Percentiles rank a stretch among this genome's conserved stretches.
phyloP scores from a whole-genome alignment of 2,888 invertebrate species.

The Diploptera punctata region DNA sequence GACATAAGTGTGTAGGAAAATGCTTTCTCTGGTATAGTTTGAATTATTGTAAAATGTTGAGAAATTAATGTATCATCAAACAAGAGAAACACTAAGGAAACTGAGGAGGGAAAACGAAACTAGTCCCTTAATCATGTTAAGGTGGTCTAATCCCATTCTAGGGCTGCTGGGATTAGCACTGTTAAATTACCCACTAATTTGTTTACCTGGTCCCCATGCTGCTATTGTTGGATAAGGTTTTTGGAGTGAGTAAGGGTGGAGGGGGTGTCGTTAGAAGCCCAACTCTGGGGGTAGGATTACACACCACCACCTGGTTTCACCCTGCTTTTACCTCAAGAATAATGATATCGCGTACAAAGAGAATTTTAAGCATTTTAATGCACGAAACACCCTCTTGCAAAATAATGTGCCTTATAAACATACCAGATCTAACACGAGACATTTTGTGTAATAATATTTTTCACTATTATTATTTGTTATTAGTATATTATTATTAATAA shows the following conservation, averaged over 20 bases:
- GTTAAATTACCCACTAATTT: slow-evolving; percentile 38
- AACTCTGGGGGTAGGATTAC: not conserved
- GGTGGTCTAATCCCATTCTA: slow-evolving; percentile 33
- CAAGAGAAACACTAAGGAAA: too few species aligned
- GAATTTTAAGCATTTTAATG: too few species aligned
- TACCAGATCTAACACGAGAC: too few species aligned
- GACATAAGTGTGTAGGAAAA: too few species aligned
- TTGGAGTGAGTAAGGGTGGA: not conserved
- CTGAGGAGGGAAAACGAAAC: not conserved
- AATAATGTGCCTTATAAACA: too few species aligned
- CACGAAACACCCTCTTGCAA: too few species aligned
- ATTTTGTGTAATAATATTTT: too few species aligned
- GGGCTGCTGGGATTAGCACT: slow-evolving; percentile 19
- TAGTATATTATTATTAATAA: too few species aligned
- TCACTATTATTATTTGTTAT: too few species aligned
- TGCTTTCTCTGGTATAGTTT: too few species aligned
- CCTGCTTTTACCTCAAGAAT: not conserved
- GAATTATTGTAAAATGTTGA: too few species aligned
- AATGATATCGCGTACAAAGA: not conserved
- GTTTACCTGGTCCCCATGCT: slow-evolving; percentile 31
- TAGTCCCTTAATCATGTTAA: slow-evolving; percentile 35
- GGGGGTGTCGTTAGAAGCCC: not conserved
- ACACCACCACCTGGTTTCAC: slow-evolving; percentile 7
- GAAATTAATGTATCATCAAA: too few species aligned
- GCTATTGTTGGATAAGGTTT: slow-evolving; percentile 13